These are phyloP conservation scores for Megalops atlanticus DNA, from an alignment of 2,113 vertebrate genomes.

Conservation along the genomic window DNA sequence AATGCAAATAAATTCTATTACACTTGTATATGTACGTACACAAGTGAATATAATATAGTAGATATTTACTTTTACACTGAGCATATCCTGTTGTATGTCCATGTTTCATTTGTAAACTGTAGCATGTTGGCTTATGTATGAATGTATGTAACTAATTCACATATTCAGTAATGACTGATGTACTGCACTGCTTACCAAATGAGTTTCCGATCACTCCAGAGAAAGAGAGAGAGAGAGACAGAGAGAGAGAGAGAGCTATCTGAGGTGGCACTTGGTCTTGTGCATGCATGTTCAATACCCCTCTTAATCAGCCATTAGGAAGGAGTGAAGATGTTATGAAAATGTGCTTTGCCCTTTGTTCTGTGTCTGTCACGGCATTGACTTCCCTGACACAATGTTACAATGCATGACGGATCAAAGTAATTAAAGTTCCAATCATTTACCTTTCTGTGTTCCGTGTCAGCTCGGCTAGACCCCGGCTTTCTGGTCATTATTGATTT, in stretches of 20 bases:
- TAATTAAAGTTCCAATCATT: slow-evolving; percentile 98
- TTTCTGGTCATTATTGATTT: slow-evolving; percentile 75
- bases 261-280: slow-evolving; percentile 25
- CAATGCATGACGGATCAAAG: slow-evolving; percentile 91
- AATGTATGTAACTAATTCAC: slow-evolving; percentile 52
- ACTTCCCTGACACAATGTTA: slow-evolving; percentile 84
- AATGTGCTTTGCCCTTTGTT: slow-evolving; percentile 82
- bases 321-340: slow-evolving; percentile 81
- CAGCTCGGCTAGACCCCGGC: slow-evolving; percentile 77
- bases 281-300: slow-evolving; percentile 60
- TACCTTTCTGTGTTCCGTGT: slow-evolving; percentile 87
- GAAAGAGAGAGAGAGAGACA: slow-evolving; percentile 9
- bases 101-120: background rate
- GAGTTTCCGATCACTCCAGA: slow-evolving; percentile 62
- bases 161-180: slow-evolving; percentile 63
- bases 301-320: slow-evolving; percentile 84
- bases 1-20: slow-evolving; percentile 7
- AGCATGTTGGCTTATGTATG: background rate
- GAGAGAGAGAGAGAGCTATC: background rate
- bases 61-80: background rate
- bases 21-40: background rate
- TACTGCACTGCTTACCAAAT: slow-evolving; percentile 67
- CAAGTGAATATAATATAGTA: background rate
- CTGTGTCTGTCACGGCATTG: slow-evolving; percentile 79
- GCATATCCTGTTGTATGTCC: background rate